Evolutionary conservation across 92 coral and sea anemone genomes (phyloP).

Genomic region (Porites rus): DNA sequence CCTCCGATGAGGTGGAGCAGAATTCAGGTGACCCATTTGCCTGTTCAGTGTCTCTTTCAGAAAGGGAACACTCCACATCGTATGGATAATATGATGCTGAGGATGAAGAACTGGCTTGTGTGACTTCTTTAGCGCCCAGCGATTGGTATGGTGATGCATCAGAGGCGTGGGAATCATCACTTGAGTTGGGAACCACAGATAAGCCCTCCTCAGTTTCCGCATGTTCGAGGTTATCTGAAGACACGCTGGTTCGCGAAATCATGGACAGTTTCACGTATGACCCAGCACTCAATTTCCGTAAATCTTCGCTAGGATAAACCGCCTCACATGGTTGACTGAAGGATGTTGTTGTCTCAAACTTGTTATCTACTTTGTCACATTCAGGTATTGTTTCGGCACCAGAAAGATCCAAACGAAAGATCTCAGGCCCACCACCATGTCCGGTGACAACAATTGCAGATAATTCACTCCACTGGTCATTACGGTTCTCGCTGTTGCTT

Average conservation of each 20-base stretch:
- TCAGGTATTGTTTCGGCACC: too few species aligned
- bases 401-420: too few species aligned
- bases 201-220: background rate
- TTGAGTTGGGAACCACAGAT: background rate
- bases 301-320: background rate
- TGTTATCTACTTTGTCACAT: too few species aligned
- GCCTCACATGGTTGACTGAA: too few species aligned
- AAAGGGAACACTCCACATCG: background rate
- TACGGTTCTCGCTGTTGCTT: background rate
- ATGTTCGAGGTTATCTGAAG: background rate
- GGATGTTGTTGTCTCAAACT: too few species aligned
- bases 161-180: background rate
- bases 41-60: background rate
- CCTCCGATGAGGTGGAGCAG: slow-evolving; percentile 9
- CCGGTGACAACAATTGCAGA: background rate
- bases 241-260: background rate
- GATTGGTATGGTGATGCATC: background rate
- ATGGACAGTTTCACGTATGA: background rate
- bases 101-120: background rate
- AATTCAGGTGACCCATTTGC: background rate
- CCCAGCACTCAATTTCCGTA: slow-evolving; percentile 12
- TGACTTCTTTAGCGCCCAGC: too few species aligned
- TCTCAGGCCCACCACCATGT: too few species aligned
- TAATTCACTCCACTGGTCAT: background rate
- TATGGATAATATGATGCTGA: background rate